Conservation (phyloP, 2,113 vertebrate genomes). For the Oceanites oceanicus region DNA sequence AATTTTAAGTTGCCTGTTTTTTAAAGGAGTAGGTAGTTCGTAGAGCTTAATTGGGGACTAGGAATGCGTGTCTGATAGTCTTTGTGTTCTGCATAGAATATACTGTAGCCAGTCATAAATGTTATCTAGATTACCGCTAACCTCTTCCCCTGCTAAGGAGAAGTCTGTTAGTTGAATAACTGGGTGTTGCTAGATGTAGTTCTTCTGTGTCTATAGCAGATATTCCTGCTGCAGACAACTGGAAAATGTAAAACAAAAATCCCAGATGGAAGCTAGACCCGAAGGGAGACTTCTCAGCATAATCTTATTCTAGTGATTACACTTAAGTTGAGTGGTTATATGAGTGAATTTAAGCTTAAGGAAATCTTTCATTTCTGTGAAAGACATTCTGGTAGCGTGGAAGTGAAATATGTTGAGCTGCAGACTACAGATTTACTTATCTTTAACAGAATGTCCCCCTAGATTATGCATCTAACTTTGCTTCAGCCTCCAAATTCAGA, state of each 20-base stretch:
- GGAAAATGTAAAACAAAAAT: constrained; percentile 25
- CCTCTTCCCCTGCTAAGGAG: not conserved
- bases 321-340: not conserved
- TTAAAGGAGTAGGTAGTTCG: not conserved
- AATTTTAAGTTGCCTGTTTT: not conserved
- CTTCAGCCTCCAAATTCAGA: not conserved
- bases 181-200: not conserved
- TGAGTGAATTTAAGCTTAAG: constrained; percentile 1
- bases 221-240: constrained; percentile 9
- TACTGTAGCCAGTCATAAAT: not conserved
- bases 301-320: not conserved
- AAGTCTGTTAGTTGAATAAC: not conserved
- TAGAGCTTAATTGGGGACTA: not conserved
- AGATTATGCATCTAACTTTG: not conserved
- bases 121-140: not conserved
- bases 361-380: constrained; percentile 15
- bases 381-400: not conserved
- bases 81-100: not conserved
- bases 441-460: not conserved
- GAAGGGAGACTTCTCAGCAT: not conserved
- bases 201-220: not conserved
- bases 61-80: not conserved
- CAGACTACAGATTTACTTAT: not conserved
- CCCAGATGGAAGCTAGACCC: not conserved
- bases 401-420: not conserved